Evolutionary conservation across 2,113 vertebrate species (phyloP), one percentile per base, ranked within the genome.

Genomic region (Australoheros scitulus): DNA sequence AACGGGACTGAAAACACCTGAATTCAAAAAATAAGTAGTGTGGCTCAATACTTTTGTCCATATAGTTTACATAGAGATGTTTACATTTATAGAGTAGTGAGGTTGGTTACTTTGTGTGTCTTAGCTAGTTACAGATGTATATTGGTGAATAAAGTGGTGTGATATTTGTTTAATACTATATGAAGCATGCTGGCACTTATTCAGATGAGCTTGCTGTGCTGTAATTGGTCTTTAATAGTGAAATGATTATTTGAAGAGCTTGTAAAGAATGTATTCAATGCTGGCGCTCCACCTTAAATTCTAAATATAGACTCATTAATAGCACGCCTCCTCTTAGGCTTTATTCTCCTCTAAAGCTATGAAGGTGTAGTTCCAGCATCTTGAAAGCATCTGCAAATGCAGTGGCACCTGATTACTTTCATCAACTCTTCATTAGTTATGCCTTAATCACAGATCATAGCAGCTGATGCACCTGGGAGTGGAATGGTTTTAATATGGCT

Each of bases 391-490:
- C 87, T 88, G 81, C 89, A 86, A 84, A 90, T 87, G 92, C 76
- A 57, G 84, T 87, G 84, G 91, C 88, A 88, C 88, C 89, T 91
- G 89, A 94, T 94, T 91, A 93, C 88, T 92, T 94, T 90, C 92
- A 95, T 94, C 93, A 94, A 24, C 89, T 88, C 92, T 95, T 95
- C 93, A 95, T 95, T 94, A 95, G 89, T 91, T 90, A 85, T 89
- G 87, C 91, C 82, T 92, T 94, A 94, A 94, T 95, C 94, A 93
- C 89, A 91, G 86, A 94, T 94, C 92, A 93, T 89, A 92, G 92
- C 93, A 87, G 88, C 91, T 65, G 85, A 92, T 87, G 85, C 90
- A 92, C 92, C 89, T 92, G 92, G 91, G 93, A 94, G 87, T 79
- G 91, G 86, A 92, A 88, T 81, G 86, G 88, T 91, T 90, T 92